Percentiles rank a stretch among this genome's conserved stretches.
Conservation (phyloP, 2,113 vertebrate species). For the Sapayoa aenigma region DNA sequence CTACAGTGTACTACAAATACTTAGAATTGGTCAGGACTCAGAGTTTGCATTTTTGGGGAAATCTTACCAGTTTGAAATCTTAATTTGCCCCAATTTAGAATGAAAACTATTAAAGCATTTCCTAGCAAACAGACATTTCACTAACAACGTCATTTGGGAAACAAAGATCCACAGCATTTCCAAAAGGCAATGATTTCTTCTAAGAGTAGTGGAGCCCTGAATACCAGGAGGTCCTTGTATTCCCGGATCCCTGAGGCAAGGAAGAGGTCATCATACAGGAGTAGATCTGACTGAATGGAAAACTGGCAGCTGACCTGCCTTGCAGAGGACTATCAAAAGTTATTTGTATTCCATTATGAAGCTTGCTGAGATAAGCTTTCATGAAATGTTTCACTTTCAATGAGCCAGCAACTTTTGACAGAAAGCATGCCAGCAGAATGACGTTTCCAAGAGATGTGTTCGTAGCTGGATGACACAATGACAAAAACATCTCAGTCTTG, state of each 20-base stretch:
- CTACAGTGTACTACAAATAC: neutral
- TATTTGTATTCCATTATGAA: conserved; percentile 37
- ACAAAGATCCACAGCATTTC: neutral
- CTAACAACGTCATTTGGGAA: neutral
- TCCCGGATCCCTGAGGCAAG: neutral
- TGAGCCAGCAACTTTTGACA: conserved; percentile 46
- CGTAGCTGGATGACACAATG: neutral
- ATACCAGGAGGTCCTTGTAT: neutral
- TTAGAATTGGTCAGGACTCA: neutral
- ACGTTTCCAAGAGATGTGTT: conserved; percentile 3
- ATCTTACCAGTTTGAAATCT: neutral
- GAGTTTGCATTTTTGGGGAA: neutral
- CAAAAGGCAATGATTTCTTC: neutral
- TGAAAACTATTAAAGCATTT: neutral
- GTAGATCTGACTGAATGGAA: neutral
- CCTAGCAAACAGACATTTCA: neutral
- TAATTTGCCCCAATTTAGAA: neutral
- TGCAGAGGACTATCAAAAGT: neutral
- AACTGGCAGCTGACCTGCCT: neutral
- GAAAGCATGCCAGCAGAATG: conserved; percentile 18
- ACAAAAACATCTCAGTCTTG: conserved; percentile 17
- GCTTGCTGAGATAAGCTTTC: conserved; percentile 31
- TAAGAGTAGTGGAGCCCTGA: neutral
- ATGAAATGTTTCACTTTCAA: conserved; percentile 35
- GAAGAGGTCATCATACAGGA: neutral